Percentiles rank a stretch among this genome's conserved stretches.
Evolutionary conservation across 2,797 vertebrate species (phyloP).

Genomic region (Pelochelys cantorii): DNA sequence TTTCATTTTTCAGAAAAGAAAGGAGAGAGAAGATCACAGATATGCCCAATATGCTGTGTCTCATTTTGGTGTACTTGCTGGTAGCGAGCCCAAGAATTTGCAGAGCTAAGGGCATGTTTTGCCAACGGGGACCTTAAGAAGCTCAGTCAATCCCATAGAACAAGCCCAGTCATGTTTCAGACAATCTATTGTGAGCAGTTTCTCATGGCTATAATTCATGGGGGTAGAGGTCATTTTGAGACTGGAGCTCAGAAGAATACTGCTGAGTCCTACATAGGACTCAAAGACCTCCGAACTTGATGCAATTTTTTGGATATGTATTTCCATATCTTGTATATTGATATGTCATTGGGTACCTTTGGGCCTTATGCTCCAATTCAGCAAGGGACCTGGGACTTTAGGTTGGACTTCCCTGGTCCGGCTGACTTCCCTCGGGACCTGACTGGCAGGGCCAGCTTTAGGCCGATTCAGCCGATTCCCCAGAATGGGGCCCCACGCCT

Average conservation of each 20-base stretch:
- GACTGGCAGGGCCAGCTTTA: too few relatives aligned
- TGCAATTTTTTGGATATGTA: background rate
- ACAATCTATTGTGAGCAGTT: conserved; percentile 2
- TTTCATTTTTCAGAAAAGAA: too few relatives aligned
- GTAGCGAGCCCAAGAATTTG: background rate
- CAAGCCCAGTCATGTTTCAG: background rate
- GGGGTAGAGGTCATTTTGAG: background rate
- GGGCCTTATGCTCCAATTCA: background rate
- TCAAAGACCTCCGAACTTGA: background rate
- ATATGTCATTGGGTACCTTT: background rate
- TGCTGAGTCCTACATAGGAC: background rate
- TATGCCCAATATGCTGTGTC: background rate
- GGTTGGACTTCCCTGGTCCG: too few relatives aligned
- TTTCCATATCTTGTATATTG: background rate
- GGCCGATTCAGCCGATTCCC: too few relatives aligned
- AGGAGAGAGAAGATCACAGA: too few relatives aligned
- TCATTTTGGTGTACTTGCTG: background rate
- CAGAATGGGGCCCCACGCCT: too few relatives aligned
- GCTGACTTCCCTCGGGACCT: too few relatives aligned
- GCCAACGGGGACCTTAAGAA: background rate
- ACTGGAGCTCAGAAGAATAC: background rate
- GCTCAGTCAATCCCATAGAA: background rate
- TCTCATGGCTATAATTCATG: background rate
- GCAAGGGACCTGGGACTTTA: background rate
- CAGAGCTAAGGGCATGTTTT: background rate